Conservation (phyloP, 2,888 invertebrate genomes). For the Tetragnatha montana region DNA sequence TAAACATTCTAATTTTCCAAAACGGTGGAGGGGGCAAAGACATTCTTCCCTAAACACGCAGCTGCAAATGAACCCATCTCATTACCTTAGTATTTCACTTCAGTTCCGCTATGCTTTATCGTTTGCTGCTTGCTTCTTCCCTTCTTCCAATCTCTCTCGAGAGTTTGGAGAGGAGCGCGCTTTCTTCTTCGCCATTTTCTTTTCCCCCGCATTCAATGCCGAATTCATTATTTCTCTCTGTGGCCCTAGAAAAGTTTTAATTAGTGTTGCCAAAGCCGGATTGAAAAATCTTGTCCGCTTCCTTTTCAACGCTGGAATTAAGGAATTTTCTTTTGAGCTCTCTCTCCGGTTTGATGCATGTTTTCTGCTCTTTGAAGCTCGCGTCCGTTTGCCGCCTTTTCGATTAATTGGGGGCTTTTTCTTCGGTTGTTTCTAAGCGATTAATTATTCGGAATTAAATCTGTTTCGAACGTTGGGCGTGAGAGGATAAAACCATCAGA, state of each 20-base stretch:
- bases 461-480: neutral
- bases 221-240: constrained; percentile 45
- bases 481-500: neutral
- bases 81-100: constrained; percentile 13
- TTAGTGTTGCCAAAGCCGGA: constrained; percentile 3
- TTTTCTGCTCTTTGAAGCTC: neutral
- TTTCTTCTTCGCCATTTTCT: constrained; percentile 2
- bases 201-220: neutral
- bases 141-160: neutral
- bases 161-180: neutral
- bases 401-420: neutral
- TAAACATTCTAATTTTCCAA: neutral
- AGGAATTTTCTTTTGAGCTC: neutral
- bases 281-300: neutral
- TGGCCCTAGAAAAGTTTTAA: constrained; percentile 32
- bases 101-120: neutral
- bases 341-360: neutral
- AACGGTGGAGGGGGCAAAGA: neutral
- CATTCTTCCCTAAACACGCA: neutral
- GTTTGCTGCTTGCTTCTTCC: neutral
- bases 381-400: neutral
- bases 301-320: neutral
- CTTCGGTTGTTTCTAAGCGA: neutral
- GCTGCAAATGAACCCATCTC: neutral
- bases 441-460: neutral